Evolutionary conservation across 2,113 vertebrate species (phyloP).

Genomic region (Cyanocitta stelleri): DNA sequence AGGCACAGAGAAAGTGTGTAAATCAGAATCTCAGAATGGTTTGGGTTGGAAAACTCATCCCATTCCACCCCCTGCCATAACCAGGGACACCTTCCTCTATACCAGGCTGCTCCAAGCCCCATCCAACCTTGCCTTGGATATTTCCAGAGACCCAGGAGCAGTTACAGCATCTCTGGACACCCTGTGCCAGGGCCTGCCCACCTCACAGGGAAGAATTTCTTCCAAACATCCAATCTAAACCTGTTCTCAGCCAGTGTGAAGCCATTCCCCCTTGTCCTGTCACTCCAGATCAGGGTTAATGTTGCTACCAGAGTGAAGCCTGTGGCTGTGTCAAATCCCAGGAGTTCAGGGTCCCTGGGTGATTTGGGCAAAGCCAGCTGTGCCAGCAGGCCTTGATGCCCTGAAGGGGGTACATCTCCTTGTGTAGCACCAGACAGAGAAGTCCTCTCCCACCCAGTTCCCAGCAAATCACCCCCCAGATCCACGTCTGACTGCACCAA

Average conservation of each 20-base stretch:
- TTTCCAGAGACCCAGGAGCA: not conserved
- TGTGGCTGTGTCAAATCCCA: not conserved
- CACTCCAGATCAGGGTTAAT: not conserved
- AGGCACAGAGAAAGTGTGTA: not conserved
- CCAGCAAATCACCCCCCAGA: not conserved
- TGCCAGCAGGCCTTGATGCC: not conserved
- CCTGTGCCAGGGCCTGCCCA: not conserved
- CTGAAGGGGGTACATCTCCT: rapidly evolving
- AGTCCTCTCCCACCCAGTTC: not conserved
- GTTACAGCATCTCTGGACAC: not conserved
- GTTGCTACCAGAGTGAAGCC: not conserved
- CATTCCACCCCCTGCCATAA: rapidly evolving
- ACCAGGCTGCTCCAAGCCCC: not conserved
- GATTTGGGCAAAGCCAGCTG: not conserved
- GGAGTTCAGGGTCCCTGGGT: not conserved
- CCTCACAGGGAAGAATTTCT: rapidly evolving
- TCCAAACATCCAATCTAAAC: not conserved
- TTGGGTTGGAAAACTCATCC: not conserved
- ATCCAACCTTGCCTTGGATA: rapidly evolving
- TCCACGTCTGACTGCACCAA: rapidly evolving
- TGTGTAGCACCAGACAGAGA: not conserved
- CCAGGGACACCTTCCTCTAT: not conserved
- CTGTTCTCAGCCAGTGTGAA: not conserved
- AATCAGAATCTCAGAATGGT: not conserved
- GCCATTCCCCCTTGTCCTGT: not conserved